phyloP scores from a whole-genome alignment of 2,797 vertebrate genomes.

The Anguilla pacifica region DNA sequence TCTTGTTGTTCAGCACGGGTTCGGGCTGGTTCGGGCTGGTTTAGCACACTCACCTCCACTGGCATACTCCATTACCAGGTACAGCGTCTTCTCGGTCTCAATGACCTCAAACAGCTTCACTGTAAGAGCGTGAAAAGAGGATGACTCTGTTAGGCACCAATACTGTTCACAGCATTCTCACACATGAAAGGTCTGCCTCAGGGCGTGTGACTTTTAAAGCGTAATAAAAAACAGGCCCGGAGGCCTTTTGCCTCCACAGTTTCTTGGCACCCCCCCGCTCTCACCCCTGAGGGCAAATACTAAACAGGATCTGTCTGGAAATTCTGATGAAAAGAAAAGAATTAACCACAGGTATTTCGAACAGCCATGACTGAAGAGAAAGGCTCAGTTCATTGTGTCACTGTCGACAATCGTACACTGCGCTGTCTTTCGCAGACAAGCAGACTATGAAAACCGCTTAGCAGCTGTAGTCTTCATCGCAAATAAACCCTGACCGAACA shows the following conservation, averaged over 20 bases:
- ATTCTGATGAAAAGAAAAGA: background rate
- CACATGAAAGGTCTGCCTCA: background rate
- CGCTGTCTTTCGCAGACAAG: background rate
- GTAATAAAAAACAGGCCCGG: background rate
- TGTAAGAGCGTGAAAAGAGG: constrained; percentile 16
- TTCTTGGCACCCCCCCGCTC: background rate
- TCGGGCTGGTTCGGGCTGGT: background rate
- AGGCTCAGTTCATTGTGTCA: constrained; percentile 5
- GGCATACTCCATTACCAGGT: constrained; percentile 94
- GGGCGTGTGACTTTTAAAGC: background rate
- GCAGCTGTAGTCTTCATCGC: background rate
- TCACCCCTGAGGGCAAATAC: background rate
- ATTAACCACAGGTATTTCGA: background rate
- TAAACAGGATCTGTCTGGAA: background rate
- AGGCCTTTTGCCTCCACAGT: background rate
- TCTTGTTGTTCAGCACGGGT: background rate
- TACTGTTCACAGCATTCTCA: background rate
- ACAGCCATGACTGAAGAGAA: background rate
- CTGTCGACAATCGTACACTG: background rate
- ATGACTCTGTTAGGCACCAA: background rate
- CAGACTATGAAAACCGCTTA: background rate
- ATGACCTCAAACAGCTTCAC: constrained; percentile 94
- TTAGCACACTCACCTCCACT: constrained; percentile 82
- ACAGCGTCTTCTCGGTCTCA: constrained; percentile 92
- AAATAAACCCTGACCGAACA: background rate